phyloP scores from a whole-genome alignment of 2,797 vertebrate species.

The Sebastes minor region DNA sequence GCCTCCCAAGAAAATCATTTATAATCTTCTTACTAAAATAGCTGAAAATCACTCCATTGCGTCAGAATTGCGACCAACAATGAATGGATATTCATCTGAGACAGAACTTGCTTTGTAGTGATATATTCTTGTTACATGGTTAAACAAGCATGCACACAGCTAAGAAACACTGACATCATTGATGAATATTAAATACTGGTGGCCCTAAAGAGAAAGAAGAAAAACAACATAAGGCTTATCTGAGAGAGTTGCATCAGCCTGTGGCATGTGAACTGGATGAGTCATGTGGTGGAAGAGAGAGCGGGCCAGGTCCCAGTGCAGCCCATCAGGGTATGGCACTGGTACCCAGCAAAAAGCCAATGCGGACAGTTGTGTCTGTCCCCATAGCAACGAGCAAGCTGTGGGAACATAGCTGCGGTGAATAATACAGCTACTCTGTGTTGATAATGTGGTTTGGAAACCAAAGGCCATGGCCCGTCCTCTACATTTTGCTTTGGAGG shows the following conservation, averaged over 20 bases:
- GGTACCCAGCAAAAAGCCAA: slow-evolving; percentile 46
- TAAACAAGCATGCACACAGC: not conserved
- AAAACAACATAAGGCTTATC: slow-evolving; percentile 24
- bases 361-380: slow-evolving; percentile 71
- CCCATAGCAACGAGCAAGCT: slow-evolving; percentile 61
- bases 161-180: slow-evolving; percentile 9
- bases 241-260: slow-evolving; percentile 38
- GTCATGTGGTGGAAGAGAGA: slow-evolving; percentile 45
- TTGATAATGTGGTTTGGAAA: slow-evolving; percentile 47
- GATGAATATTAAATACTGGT: slow-evolving; percentile 6
- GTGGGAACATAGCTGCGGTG: slow-evolving; percentile 42
- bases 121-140: not conserved
- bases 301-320: slow-evolving; percentile 33
- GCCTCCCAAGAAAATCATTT: slow-evolving; percentile 12
- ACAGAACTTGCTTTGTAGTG: not conserved
- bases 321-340: slow-evolving; percentile 29
- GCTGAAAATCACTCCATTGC: slow-evolving; percentile 7
- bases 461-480: slow-evolving; percentile 31
- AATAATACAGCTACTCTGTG: slow-evolving; percentile 27
- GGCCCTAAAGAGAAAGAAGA: slow-evolving; percentile 12
- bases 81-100: slow-evolving; percentile 8
- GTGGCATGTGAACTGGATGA: slow-evolving; percentile 53
- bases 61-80: slow-evolving; percentile 2
- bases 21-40: slow-evolving; percentile 11
- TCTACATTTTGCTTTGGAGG: slow-evolving; percentile 10